phyloP scores from a whole-genome alignment of 2,113 vertebrate genomes.

The Camarhynchus parvulus region DNA sequence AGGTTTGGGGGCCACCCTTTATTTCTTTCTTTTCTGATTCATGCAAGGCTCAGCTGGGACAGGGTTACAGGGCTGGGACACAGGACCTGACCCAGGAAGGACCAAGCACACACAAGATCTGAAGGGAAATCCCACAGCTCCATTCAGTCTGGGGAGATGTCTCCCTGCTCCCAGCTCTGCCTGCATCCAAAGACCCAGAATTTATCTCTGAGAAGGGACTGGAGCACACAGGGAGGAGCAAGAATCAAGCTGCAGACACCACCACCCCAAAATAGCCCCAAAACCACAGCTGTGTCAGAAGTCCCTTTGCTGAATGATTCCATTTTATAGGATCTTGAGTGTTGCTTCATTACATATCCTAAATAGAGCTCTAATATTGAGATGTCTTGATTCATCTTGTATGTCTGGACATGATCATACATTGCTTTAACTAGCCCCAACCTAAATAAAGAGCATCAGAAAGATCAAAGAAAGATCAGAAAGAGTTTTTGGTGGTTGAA shows the following conservation, averaged over 20 bases:
- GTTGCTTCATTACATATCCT: not conserved
- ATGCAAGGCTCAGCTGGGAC: not conserved
- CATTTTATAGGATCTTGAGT: fast-evolving
- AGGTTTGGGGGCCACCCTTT: fast-evolving
- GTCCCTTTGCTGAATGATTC: not conserved
- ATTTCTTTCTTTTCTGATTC: not conserved
- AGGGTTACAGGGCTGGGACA: not conserved
- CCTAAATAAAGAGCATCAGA: not conserved
- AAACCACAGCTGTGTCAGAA: not conserved
- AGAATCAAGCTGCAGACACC: not conserved
- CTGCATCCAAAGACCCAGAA: not conserved
- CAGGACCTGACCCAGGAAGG: not conserved
- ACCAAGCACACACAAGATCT: not conserved
- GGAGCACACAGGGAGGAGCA: not conserved
- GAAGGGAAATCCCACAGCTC: not conserved
- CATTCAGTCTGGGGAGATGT: fast-evolving
- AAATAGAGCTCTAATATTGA: not conserved
- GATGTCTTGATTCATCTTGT: not conserved
- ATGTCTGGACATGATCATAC: not conserved
- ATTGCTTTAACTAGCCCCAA: not conserved
- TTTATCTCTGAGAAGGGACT: not conserved
- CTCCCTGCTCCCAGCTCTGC: not conserved
- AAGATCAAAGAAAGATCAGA: not conserved
- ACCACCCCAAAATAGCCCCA: fast-evolving
- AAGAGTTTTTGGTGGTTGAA: not conserved